Evolutionary conservation across 2,797 vertebrate genomes (phyloP).

Genomic region (Macroramphosus scolopax): DNA sequence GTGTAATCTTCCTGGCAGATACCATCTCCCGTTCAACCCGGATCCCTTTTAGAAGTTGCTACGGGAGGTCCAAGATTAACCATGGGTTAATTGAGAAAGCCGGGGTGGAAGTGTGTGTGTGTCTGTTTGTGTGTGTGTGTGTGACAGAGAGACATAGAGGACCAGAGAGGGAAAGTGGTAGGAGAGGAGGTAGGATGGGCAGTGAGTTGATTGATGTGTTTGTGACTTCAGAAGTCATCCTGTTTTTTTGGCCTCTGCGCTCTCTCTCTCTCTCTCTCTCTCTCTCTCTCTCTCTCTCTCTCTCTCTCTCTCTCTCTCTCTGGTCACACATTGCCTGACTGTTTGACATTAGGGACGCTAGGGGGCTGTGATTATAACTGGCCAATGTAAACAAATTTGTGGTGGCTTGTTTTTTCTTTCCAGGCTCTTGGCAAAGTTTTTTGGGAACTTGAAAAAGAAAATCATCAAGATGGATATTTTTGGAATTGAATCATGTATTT

Average conservation of each 20-base stretch:
- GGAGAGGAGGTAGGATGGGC: slow-evolving; percentile 54
- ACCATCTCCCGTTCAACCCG: slow-evolving; percentile 87
- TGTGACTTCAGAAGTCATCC: slow-evolving; percentile 74
- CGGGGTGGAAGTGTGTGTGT: slow-evolving; percentile 63
- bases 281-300: slow-evolving; percentile 6
- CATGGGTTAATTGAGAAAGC: slow-evolving; percentile 89
- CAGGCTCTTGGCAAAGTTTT: slow-evolving; percentile 1
- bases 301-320: slow-evolving; percentile 25
- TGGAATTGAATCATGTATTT: too few species aligned
- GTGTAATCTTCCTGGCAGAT: slow-evolving; percentile 95
- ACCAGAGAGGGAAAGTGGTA: slow-evolving; percentile 24
- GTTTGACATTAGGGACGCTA: slow-evolving; percentile 67
- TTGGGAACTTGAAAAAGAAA: neutral
- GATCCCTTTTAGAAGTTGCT: slow-evolving; percentile 86
- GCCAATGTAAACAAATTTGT: slow-evolving; percentile 19
- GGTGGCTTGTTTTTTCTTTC: neutral
- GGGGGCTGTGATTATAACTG: slow-evolving; percentile 62
- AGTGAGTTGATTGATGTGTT: slow-evolving; percentile 79
- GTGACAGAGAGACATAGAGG: slow-evolving; percentile 43
- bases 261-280: slow-evolving; percentile 28
- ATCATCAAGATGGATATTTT: too few species aligned
- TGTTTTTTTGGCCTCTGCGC: slow-evolving; percentile 68
- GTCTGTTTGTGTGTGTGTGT: slow-evolving; percentile 23
- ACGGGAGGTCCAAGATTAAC: slow-evolving; percentile 88
- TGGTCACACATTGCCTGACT: slow-evolving; percentile 60